Percentiles rank a stretch among this genome's conserved stretches.
Evolutionary conservation across 2,113 vertebrate species (phyloP).

Genomic region (Muntiacus muntjak): DNA sequence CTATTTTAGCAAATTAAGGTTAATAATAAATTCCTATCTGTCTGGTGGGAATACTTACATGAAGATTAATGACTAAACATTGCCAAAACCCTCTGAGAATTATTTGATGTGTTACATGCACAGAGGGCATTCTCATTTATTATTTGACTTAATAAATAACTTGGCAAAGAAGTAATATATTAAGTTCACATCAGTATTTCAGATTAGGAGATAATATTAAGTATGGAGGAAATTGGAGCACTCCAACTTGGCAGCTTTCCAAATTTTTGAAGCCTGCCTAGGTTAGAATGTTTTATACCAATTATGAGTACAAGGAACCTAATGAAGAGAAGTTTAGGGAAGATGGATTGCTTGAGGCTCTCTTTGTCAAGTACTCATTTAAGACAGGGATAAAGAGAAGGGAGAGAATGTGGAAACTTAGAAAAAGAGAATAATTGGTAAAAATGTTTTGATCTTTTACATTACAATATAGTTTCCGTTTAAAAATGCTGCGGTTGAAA

Average conservation of each 20-base stretch:
- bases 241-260: background rate
- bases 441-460: background rate
- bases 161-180: constrained; percentile 32
- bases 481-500: accelerated
- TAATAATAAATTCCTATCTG: constrained; percentile 30
- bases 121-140: constrained; percentile 33
- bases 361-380: background rate
- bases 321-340: constrained; percentile 1
- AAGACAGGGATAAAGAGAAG: background rate
- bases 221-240: background rate
- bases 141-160: constrained; percentile 53
- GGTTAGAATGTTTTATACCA: constrained; percentile 8
- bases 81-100: constrained; percentile 37
- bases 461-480: background rate
- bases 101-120: background rate
- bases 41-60: constrained; percentile 12
- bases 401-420: background rate
- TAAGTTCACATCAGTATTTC: constrained; percentile 30
- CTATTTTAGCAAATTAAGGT: background rate
- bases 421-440: background rate
- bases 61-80: constrained; percentile 55
- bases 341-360: background rate
- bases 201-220: constrained; percentile 25
- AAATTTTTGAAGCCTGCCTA: background rate
- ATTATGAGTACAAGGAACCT: background rate